These are phyloP conservation scores for Nomada ferruginata DNA, from an alignment of 2,888 invertebrate genomes.

Conservation along the genomic window DNA sequence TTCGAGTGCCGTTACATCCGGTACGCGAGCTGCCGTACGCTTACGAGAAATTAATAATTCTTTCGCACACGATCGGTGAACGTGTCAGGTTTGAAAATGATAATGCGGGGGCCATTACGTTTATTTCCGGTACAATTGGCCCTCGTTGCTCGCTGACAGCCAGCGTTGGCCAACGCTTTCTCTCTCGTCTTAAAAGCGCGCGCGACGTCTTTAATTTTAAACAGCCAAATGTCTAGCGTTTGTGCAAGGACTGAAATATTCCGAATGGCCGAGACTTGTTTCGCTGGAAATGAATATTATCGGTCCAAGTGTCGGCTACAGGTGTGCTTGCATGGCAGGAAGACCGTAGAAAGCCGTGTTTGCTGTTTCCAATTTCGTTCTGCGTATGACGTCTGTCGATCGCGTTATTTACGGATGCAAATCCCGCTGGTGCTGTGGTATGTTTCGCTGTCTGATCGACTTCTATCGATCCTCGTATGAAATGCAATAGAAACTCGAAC, in stretches of 20 bases:
- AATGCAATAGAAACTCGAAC: neutral
- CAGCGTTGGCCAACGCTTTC: conserved; percentile 27
- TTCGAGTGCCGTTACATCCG: conserved; percentile 49
- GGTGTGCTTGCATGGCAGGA: conserved; percentile 5
- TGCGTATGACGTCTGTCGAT: conserved; percentile 25
- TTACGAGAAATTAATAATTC: conserved; percentile 53
- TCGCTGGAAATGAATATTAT: neutral
- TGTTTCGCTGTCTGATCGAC: neutral
- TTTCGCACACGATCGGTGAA: conserved; percentile 28
- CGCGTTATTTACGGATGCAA: conserved; percentile 22
- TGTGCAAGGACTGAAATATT: neutral
- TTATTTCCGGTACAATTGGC: conserved; percentile 55
- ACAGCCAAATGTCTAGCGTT: neutral
- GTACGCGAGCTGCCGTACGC: neutral
- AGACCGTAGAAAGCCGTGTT: neutral
- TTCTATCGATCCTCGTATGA: neutral
- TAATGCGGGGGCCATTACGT: conserved; percentile 40
- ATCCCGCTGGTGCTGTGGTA: neutral
- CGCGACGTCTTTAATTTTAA: neutral
- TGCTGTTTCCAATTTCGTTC: conserved; percentile 13
- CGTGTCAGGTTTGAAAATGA: conserved; percentile 53
- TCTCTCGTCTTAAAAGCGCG: conserved; percentile 14
- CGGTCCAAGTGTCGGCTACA: conserved; percentile 5
- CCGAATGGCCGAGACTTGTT: neutral
- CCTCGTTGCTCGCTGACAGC: conserved; percentile 22